Percentiles rank a stretch among this genome's conserved stretches.
These are phyloP conservation scores for Arenaria interpres DNA, from an alignment of 2,113 vertebrate species.

Conservation along the genomic window DNA sequence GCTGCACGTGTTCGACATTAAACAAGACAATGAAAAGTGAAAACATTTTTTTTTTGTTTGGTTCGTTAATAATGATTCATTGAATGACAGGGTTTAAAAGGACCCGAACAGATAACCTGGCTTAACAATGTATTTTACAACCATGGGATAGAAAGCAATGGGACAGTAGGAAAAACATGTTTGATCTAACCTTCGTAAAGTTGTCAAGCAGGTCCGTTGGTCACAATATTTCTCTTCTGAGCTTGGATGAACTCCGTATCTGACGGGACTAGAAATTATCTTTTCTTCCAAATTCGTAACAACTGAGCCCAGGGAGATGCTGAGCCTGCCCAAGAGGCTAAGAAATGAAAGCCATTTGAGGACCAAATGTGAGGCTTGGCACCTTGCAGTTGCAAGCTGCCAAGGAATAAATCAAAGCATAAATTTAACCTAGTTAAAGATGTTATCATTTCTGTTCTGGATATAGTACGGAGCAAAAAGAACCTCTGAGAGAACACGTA, in stretches of 20 bases:
- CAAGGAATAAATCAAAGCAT: not conserved
- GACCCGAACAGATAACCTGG: not conserved
- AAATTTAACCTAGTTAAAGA: not conserved
- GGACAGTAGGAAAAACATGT: not conserved
- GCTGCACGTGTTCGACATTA: not conserved
- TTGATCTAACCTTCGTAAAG: not conserved
- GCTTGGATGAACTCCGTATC: not conserved
- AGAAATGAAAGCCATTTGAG: not conserved
- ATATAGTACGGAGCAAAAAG: not conserved
- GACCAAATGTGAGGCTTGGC: not conserved
- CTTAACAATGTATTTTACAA: not conserved
- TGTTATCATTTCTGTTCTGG: not conserved
- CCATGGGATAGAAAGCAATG: not conserved
- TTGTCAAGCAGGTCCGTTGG: not conserved
- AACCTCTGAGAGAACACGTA: not conserved
- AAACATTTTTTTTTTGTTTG: not conserved
- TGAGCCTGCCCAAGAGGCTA: not conserved
- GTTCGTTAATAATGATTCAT: not conserved
- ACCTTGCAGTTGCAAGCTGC: not conserved
- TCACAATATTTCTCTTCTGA: not conserved
- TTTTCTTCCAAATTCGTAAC: not conserved
- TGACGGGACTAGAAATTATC: not conserved
- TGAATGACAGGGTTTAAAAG: not conserved
- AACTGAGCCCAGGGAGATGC: not conserved
- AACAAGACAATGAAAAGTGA: not conserved